Evolutionary conservation across 1,140 invertebrate genomes (phyloP).

Genomic region (Papilio dardanus): DNA sequence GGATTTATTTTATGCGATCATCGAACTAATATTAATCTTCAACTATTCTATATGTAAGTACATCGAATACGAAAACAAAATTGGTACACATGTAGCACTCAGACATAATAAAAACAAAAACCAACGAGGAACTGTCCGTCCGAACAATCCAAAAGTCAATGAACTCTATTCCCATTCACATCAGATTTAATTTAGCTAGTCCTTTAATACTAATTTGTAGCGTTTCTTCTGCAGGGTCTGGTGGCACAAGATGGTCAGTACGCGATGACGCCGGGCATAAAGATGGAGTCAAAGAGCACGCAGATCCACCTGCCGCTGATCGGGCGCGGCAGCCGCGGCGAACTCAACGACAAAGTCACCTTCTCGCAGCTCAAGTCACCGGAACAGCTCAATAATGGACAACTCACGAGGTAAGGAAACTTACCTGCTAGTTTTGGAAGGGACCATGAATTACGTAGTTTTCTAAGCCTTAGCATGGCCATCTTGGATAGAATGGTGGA

Average conservation of each 20-base stretch:
- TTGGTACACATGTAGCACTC: too few relatives aligned
- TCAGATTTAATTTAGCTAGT: too few relatives aligned
- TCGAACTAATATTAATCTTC: background rate
- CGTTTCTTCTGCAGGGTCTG: conserved; percentile 53
- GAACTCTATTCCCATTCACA: too few relatives aligned
- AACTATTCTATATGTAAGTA: too few relatives aligned
- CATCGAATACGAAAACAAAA: too few relatives aligned
- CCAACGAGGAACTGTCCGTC: too few relatives aligned
- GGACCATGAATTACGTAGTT: too few relatives aligned
- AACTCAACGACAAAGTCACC: conserved; percentile 73
- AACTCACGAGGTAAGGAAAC: conserved; percentile 65
- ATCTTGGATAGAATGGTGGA: too few relatives aligned
- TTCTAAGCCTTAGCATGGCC: too few relatives aligned
- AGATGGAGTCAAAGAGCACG: conserved; percentile 77
- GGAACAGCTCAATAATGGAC: conserved; percentile 76
- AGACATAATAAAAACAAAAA: too few relatives aligned
- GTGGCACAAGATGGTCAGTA: conserved; percentile 63
- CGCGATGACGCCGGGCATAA: conserved; percentile 72
- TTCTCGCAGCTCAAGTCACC: conserved; percentile 69
- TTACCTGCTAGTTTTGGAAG: background rate
- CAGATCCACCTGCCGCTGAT: conserved; percentile 77
- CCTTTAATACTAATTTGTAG: background rate
- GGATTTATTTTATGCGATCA: background rate
- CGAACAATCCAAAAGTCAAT: too few relatives aligned
- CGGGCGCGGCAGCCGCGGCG: conserved; percentile 70